Percentiles rank a stretch among this genome's conserved stretches.
These are phyloP conservation scores for Arvicanthis niloticus DNA, from an alignment of 2,113 vertebrate species.

Conservation along the genomic window DNA sequence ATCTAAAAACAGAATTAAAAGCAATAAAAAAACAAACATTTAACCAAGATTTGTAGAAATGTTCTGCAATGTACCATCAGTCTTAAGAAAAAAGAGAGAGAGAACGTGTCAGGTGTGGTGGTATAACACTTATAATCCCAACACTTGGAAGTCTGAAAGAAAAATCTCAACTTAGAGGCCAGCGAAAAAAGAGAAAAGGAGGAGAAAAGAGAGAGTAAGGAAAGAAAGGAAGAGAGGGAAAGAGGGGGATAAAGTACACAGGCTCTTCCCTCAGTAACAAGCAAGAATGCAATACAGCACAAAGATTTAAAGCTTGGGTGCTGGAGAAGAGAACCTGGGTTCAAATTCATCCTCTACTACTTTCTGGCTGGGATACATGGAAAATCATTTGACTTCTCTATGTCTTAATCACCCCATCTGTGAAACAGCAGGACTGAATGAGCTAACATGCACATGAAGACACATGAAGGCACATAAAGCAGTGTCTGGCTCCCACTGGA, in stretches of 20 bases:
- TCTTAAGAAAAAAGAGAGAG: neutral
- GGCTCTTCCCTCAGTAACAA: neutral
- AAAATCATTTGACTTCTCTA: neutral
- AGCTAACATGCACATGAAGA: no score
- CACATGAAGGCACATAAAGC: neutral
- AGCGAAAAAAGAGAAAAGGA: neutral
- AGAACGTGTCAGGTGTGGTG: neutral
- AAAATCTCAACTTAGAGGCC: neutral
- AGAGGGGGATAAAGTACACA: neutral
- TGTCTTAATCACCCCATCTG: neutral
- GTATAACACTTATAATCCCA: neutral
- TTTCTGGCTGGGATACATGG: neutral
- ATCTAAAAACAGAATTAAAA: constrained; percentile 87
- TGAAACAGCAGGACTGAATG: neutral
- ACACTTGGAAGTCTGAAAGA: neutral
- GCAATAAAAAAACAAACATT: neutral
- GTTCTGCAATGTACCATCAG: neutral
- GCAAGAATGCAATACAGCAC: neutral
- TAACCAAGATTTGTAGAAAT: neutral
- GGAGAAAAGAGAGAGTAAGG: no score
- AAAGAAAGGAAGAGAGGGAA: no score
- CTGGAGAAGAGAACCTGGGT: neutral
- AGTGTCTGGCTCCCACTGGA: neutral
- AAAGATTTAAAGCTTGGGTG: neutral
- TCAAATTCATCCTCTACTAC: neutral